Base-by-base conservation (phyloP, 2,113 vertebrate species). In the Pygoscelis adeliae region DNA sequence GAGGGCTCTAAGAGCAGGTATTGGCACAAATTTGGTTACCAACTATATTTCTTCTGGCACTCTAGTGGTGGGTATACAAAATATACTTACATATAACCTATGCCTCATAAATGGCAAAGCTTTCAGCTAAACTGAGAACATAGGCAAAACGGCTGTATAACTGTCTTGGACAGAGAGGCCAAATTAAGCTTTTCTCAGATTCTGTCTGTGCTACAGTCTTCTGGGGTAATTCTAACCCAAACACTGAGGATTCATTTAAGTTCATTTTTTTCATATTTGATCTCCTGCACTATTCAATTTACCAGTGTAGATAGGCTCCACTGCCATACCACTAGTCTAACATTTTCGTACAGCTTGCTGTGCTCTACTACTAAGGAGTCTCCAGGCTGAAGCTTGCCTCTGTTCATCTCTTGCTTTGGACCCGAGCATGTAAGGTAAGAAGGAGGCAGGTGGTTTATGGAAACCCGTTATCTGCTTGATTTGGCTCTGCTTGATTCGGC, bases 1-100 rank as follows among this genome's bases (percentile, higher is more conserved):
- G 87, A 89, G 46, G 65, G 15, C 44, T 86, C 50, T 84, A 94
- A 73, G 83, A 96, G 84, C 76, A 92, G 95, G 29, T 97, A 91
- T 74, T 80, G 91, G 71, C 66, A 89, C 83, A 44, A 84, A 80
- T 73, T 53, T 73, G 74, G 23, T 73, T 87, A 27, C 32, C 77
- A 80, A 82, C 32, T 62, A 3, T 55, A 67, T 70, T 91, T 92
- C 47, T 92, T 79, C 44, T 66, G 77, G 44, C 17, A 73, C 46
- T 89, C 17, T 58, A 38, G 18, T 40, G 29, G 10, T 65, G 40
- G 19, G 6, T 61, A 63, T 67, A 69, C 40, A 79, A 89, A 74
- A 91, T 82, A 55, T 46, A 55, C 20, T 50, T 82, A 16, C 40
- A 27, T 46, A 15, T 19, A 76, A 44, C 11, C 29, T 44, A 2